A percentile compares a stretch with the other conserved stretches of the same genome.
Evolutionary conservation across 2,888 invertebrate genomes (phyloP).

Genomic region (Phania funesta): DNA sequence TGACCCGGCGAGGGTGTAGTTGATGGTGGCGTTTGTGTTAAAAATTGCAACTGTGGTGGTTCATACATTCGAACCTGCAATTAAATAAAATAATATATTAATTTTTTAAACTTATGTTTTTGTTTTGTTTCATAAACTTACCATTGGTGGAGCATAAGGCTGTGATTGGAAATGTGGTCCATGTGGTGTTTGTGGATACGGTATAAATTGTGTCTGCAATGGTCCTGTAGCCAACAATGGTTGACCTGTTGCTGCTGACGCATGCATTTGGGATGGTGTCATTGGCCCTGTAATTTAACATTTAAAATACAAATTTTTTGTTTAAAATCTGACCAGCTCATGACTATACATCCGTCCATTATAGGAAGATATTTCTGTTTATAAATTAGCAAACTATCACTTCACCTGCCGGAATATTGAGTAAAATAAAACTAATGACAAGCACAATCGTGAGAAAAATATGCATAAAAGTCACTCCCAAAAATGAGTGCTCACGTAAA

Average conservation of each 20-base stretch:
- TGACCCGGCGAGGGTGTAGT: slow-evolving; percentile 83
- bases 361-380: neutral
- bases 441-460: too few species aligned
- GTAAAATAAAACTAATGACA: too few species aligned
- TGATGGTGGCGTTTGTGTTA: slow-evolving; percentile 82
- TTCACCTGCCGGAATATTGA: too few species aligned
- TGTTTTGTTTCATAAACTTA: slow-evolving; percentile 72
- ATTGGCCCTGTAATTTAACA: slow-evolving; percentile 79
- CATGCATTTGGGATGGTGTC: slow-evolving; percentile 88
- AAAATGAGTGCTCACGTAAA: too few species aligned
- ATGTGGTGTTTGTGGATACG: slow-evolving; percentile 83
- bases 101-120: neutral
- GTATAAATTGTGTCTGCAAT: slow-evolving; percentile 84
- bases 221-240: slow-evolving; percentile 91
- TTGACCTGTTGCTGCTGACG: slow-evolving; percentile 87
- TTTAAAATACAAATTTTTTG: too few species aligned
- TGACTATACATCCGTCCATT: too few species aligned
- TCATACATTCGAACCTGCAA: slow-evolving; percentile 86
- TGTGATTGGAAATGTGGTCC: slow-evolving; percentile 81
- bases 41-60: slow-evolving; percentile 82
- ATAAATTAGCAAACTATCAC: too few species aligned
- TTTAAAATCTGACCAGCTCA: neutral
- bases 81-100: neutral
- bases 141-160: slow-evolving; percentile 79
- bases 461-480: too few species aligned